Base-by-base conservation (phyloP, 2,113 vertebrate genomes). In the Aplodontia rufa region DNA sequence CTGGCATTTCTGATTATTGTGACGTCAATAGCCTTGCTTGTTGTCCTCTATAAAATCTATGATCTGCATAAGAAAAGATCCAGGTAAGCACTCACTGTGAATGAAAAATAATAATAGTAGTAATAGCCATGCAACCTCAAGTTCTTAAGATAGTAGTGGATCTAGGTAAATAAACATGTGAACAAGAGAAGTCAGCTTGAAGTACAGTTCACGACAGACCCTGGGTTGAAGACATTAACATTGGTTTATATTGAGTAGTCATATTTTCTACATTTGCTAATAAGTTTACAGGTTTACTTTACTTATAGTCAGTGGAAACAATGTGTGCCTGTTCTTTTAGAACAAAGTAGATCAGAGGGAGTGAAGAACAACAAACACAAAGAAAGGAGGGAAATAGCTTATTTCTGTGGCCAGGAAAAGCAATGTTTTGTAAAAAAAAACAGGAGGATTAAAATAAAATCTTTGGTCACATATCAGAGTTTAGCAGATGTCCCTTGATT, bases 21-120 rank as follows among this genome's bases (percentile, higher is more conserved):
- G 93, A 99, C 99, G 2, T 97, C 98, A 51, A 0, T 99, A 90
- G 99, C 99, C 64, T 98, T 99, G 20, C 94, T 99, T 0, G 7
- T 99, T 68, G 99, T 99, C 80, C 78, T 99, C 37, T 99, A 99
- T 88, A 99, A 99, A 98, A 99, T 99, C 97, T 99, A 99, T 95
- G 93, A 98, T 55, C 97, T 99, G 32, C 99, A 98, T 94, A 98
- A 96, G 91, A 98, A 91, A 64, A 98, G 98, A 10, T 98, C 98
- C 80, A 97, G 98, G 99, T 99, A 97, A 98, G 98, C 28, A 7
- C 0, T 55, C 64, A 74, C 16, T 72, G 19, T 60, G 35, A 40
- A 62, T 47, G 9, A 35, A 72, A 47, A 26, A 40, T 2, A 40
- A 14, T 10, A 8, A 28, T 14, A 13, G 17, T 40, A 9, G 7